Percentiles rank a stretch among this genome's conserved stretches.
These are phyloP conservation scores for Neomorphus geoffroyi DNA, from an alignment of 2,797 vertebrate genomes.

Conservation along the genomic window DNA sequence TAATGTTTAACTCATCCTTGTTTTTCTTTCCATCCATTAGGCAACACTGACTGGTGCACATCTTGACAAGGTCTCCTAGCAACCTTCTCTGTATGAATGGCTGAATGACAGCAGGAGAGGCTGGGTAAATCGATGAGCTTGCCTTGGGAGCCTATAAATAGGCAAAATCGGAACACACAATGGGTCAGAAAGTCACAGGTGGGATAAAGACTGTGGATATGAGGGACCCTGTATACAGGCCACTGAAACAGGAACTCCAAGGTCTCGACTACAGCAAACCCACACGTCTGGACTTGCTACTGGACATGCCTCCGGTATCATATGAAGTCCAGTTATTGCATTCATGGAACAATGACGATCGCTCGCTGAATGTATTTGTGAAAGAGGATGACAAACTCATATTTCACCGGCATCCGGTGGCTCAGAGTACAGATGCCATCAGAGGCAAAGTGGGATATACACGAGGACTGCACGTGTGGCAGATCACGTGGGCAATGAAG, in stretches of 20 bases:
- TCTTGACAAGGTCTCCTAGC: slow-evolving; percentile 39
- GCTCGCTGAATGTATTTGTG: slow-evolving; percentile 96
- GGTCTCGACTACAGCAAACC: slow-evolving; percentile 93
- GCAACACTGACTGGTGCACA: slow-evolving; percentile 42
- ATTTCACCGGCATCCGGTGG: slow-evolving; percentile 98
- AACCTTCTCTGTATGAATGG: not conserved
- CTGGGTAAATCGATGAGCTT: slow-evolving; percentile 67
- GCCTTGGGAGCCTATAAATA: not conserved
- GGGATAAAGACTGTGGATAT: slow-evolving; percentile 98
- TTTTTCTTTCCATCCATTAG: slow-evolving; percentile 72
- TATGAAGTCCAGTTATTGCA: slow-evolving; percentile 87
- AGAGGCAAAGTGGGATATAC: slow-evolving; percentile 94
- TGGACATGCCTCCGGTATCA: slow-evolving; percentile 91
- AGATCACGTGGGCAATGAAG: slow-evolving; percentile 97
- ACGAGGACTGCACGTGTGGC: slow-evolving; percentile 95
- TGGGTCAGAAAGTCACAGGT: slow-evolving; percentile 99
- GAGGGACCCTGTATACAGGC: slow-evolving; percentile 92
- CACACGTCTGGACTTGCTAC: slow-evolving; percentile 90
- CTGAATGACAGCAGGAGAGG: slow-evolving; percentile 58
- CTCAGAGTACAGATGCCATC: slow-evolving; percentile 97
- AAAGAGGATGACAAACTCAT: slow-evolving; percentile 97
- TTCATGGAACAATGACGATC: slow-evolving; percentile 96
- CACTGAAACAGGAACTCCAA: slow-evolving; percentile 92
- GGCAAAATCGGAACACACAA: slow-evolving; percentile 71
- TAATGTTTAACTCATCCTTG: slow-evolving; percentile 29